Base-by-base conservation (phyloP, 2,113 vertebrate genomes). In the Peromyscus polionotus region DNA sequence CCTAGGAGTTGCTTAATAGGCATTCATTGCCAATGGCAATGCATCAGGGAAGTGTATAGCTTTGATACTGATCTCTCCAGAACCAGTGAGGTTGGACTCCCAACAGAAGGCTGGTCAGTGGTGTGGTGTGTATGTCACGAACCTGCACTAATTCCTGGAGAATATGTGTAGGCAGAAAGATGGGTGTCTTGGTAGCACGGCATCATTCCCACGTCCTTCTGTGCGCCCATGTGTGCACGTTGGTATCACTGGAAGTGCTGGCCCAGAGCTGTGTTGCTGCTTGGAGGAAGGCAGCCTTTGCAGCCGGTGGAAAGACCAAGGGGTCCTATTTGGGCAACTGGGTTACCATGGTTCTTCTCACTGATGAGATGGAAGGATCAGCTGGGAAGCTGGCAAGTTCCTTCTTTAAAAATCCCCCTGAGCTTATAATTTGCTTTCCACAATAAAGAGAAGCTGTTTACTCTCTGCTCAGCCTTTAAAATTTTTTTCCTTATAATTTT, bases 11-110 rank as follows among this genome's bases (percentile, higher is more conserved):
- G 5, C 70, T 39, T 80, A 33, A 26, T 1, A 61, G 67, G 14
- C 31, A n/a, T 0, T 57, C 24, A 12, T 42, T 51, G 39, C 5
- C 1, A 48, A 33, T 20, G 4, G 1, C 1, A 1, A 28, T 0
- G 1, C 31, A 5, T 51, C 54, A 59, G 76, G 7, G 4, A 54
- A 61, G 72, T 14, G 22, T 1, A 8, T 24, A 36, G 7, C 45
- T 39, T 63, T 31, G 3, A 59, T 28, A n/a, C 42, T 7, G 16
- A 0, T 3, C 14, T 80, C 75, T n/a, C 65, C 36, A 91, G 72
- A 86, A 86, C 45, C 36, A 4, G 24, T 0, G 7, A 31, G 67
- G 14, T 26, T 0, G 10, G 77, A 31, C 24, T 65, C 73, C 67
- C 36, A 1, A 0, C 42, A 36, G 14, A 85, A 86, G 61, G 39